Evolutionary conservation across 2,113 vertebrate species (phyloP), one percentile per base, ranked within the genome.

Genomic region (Nipponia nippon): DNA sequence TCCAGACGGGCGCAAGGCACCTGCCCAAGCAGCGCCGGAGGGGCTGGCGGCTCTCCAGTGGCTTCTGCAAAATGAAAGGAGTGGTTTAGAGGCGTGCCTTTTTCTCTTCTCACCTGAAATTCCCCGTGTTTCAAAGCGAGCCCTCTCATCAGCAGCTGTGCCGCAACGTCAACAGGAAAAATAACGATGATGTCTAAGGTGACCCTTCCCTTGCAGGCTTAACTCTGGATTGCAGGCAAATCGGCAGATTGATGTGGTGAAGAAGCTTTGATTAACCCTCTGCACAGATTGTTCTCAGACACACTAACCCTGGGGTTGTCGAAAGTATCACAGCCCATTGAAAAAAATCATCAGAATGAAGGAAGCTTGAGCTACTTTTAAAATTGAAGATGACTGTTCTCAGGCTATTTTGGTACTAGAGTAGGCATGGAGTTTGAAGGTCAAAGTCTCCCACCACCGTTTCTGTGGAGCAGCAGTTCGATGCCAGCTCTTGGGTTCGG

Each of bases 111-210:
- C 56, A 26, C 34, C 30, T 53, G 47, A 53, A 65, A 46, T 30
- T 65, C 8, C 9, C 4, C 0, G 0, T 23, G 18, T 61, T 34
- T 55, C 49, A 26, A 10, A 46, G 52, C 0, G 1, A 63, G 27
- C 18, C 17, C 21, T 55, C 7, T 58, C 22, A 34, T 3, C n/a
- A 82, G 76, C 66, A 79, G 36, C 20, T 13, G 3, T 6, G 40
- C 40, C 17, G 10, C 36, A 47, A 13, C 2, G 10, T 40, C 59
- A 40, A 3, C 62, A 22, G 17, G 19, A 52, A 6, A 26, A 79
- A 27, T 15, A 12, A 13, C 4, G 14, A 22, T 42, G 21, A 15
- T 32, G 58, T 32, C 53, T 30, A 3, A 61, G 46, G 71, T 2
- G 5, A 27, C 23, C 47, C 18, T 42, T 62, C 46, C 23, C 52